Percentiles rank a stretch among this genome's conserved stretches.
phyloP scores from a whole-genome alignment of 1,140 invertebrate genomes.

The Camponotus vicinus region DNA sequence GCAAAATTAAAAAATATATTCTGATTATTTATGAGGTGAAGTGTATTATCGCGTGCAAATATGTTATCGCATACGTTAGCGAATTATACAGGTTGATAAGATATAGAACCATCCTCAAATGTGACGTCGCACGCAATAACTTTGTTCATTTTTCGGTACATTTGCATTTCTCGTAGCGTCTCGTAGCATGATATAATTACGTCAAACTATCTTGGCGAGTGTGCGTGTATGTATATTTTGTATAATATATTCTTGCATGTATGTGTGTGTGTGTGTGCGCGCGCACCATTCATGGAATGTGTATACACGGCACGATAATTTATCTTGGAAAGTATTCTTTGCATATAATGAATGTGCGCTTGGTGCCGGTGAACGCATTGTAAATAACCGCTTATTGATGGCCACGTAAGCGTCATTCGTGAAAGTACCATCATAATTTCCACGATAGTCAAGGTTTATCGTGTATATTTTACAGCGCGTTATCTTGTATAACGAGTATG shows the following conservation, averaged over 20 bases:
- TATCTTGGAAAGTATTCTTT: conserved; percentile 29
- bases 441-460: neutral
- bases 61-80: conserved; percentile 2
- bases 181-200: neutral
- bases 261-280: no score
- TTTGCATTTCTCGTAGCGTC: neutral
- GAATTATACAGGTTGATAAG: conserved; percentile 16
- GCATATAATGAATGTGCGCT: conserved; percentile 9
- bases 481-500: neutral
- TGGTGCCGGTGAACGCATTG: conserved; percentile 17
- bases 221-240: neutral
- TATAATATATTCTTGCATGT: neutral
- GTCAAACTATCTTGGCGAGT: no score
- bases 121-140: neutral
- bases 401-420: neutral
- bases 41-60: neutral
- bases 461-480: neutral
- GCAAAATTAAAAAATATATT: neutral
- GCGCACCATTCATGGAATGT: neutral
- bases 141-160: neutral
- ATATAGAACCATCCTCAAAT: neutral
- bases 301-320: conserved; percentile 13
- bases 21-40: neutral
- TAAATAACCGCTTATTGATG: conserved; percentile 36
- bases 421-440: conserved; percentile 12